Base-by-base conservation (phyloP, 1,140 invertebrate genomes). In the Augochlora pura region DNA sequence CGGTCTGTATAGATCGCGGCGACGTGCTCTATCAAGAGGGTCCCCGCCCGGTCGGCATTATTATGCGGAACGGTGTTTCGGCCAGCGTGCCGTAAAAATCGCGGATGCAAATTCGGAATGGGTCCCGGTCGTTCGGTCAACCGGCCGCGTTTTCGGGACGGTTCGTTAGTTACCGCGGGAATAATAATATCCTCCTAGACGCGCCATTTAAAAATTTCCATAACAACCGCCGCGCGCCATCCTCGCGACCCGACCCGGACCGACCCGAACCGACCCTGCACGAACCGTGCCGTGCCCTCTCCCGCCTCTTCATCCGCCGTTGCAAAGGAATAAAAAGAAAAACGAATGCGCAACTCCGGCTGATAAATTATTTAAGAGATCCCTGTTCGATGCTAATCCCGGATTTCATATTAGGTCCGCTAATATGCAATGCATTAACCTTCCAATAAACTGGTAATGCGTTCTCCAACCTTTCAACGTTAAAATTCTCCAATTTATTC, bases 11-110 rank as follows among this genome's bases (percentile, higher is more conserved):
- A 27, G 74, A 81, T 85, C 21, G 54, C 32, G 68, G 54, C 32
- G 68, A 72, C 38, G 7, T 46, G 25, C 66, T 59, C 52, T 38
- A 52, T 57, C 62, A 59, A 64, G 25, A 27, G 67, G 67, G 38
- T 14, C 16, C 16, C 21, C n/a, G n/a, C n/a, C 16, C 54, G 39
- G 25, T 39, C 23, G 49, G 14, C 21, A 70, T 85, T 84, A 80
- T 84, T 64, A 85, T 77, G 82, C 68, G 73, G 80, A 85, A 76
- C 69, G 63, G 63, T 27, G 7, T 85, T 71, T 57, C 81, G 72
- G 71, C 70, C 27, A 38, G 38, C 52, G n/a, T 49, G 39, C 71
- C 23, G 57, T 25, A 52, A 74, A 84, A 70, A 83, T 70, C 38
- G 7, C 38, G 71, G 42, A 81, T 70, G 71, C 68, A 68, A 84